Conservation (phyloP, 2,113 vertebrate genomes). For the Sceloporus undulatus region DNA sequence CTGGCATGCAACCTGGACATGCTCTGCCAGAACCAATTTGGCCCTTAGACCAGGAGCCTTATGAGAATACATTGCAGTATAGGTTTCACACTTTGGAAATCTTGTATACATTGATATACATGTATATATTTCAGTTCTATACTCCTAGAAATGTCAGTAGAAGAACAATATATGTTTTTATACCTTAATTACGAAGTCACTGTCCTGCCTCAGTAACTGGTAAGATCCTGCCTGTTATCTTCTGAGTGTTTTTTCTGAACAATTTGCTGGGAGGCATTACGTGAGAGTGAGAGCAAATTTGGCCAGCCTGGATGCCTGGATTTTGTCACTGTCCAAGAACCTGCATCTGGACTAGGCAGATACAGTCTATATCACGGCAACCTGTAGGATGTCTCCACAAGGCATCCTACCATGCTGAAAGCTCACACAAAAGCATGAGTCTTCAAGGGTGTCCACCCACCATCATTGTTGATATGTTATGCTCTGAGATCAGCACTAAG, state of each 20-base stretch:
- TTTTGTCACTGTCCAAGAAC: background rate
- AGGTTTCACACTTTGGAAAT: background rate
- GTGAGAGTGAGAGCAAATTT: background rate
- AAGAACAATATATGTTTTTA: background rate
- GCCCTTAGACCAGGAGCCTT: background rate
- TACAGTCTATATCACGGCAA: background rate
- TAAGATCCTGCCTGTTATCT: constrained; percentile 1
- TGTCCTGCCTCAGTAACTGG: background rate
- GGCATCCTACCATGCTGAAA: background rate
- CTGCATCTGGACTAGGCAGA: background rate
- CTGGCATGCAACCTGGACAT: background rate
- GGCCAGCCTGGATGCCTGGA: background rate
- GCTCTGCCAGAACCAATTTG: background rate
- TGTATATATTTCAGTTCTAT: background rate
- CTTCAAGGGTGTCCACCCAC: constrained; percentile 19
- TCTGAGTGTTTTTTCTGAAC: background rate
- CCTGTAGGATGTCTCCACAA: background rate
- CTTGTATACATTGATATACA: background rate
- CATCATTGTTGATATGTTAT: constrained; percentile 9
- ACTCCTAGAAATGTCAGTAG: background rate
- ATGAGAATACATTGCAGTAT: no score
- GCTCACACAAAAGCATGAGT: background rate
- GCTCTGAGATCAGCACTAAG: constrained; percentile 25
- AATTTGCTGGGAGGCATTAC: background rate
- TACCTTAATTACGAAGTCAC: background rate